These are phyloP conservation scores for Lapara coniferarum DNA, from an alignment of 2,888 invertebrate genomes.

Conservation along the genomic window DNA sequence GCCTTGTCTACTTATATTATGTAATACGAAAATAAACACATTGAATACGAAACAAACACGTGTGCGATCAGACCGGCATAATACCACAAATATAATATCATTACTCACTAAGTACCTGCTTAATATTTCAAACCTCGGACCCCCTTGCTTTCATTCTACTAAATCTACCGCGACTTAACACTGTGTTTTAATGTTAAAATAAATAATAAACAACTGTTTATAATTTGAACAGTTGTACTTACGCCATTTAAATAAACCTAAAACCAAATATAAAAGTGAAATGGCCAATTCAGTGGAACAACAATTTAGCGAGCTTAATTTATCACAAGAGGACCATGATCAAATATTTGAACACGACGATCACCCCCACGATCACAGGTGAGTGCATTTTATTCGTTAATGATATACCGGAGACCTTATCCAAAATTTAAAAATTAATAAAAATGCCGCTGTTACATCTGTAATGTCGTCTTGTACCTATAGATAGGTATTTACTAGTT, in stretches of 20 bases:
- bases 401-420: background rate
- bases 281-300: slow-evolving; percentile 83
- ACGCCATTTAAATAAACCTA: slow-evolving; percentile 1
- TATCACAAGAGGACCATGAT: slow-evolving; percentile 88
- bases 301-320: slow-evolving; percentile 88
- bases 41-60: slow-evolving; percentile 62
- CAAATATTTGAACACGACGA: slow-evolving; percentile 89
- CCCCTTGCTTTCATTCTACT: background rate
- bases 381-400: slow-evolving; percentile 46
- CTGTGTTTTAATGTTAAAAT: background rate
- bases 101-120: slow-evolving; percentile 23
- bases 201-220: slow-evolving; percentile 11
- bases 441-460: no score
- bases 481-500: no score
- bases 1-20: slow-evolving; percentile 57
- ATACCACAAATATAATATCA: slow-evolving; percentile 12
- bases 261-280: slow-evolving; percentile 44
- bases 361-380: slow-evolving; percentile 81
- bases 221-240: background rate
- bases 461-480: no score
- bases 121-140: slow-evolving; percentile 26
- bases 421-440: no score
- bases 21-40: slow-evolving; percentile 71
- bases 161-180: background rate
- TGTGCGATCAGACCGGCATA: slow-evolving; percentile 58